A percentile compares a stretch with the other conserved stretches of the same genome.
Evolutionary conservation across 2,113 vertebrate species (phyloP).

Genomic region (Tragelaphus strepsiceros): DNA sequence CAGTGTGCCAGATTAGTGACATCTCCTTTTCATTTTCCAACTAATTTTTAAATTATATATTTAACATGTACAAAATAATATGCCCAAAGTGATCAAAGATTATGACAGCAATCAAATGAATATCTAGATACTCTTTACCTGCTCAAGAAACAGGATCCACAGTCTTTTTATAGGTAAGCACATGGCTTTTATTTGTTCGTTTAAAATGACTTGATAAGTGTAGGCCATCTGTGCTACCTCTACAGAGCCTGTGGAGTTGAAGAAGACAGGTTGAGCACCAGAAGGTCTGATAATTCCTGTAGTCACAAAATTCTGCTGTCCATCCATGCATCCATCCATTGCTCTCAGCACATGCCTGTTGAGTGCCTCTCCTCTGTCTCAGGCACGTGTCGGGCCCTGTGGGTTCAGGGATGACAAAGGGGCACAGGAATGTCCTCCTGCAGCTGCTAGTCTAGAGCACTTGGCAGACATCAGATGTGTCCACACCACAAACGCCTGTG

Average conservation of each 20-base stretch:
- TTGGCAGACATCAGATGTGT: background rate
- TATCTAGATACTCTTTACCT: background rate
- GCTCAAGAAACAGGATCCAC: background rate
- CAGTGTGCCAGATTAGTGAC: background rate
- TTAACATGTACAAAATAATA: background rate
- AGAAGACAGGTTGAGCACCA: background rate
- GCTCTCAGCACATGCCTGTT: background rate
- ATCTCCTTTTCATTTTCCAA: background rate
- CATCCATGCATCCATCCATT: background rate
- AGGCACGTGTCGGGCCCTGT: background rate
- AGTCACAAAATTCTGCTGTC: background rate
- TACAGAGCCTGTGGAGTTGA: background rate
- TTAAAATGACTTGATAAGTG: background rate
- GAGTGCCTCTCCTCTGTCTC: background rate
- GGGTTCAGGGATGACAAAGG: too few relatives aligned
- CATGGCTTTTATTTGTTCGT: background rate
- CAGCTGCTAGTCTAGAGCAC: background rate
- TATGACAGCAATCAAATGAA: background rate
- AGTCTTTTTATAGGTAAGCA: background rate
- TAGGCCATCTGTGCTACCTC: background rate
- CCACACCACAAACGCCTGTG: background rate
- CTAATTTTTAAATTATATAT: background rate
- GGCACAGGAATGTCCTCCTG: background rate
- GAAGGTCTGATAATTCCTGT: background rate
- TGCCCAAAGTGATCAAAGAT: background rate